Evolutionary conservation across 2,113 vertebrate species (phyloP), one percentile per base, ranked within the genome.

Genomic region (Sylvicapra grimmia): DNA sequence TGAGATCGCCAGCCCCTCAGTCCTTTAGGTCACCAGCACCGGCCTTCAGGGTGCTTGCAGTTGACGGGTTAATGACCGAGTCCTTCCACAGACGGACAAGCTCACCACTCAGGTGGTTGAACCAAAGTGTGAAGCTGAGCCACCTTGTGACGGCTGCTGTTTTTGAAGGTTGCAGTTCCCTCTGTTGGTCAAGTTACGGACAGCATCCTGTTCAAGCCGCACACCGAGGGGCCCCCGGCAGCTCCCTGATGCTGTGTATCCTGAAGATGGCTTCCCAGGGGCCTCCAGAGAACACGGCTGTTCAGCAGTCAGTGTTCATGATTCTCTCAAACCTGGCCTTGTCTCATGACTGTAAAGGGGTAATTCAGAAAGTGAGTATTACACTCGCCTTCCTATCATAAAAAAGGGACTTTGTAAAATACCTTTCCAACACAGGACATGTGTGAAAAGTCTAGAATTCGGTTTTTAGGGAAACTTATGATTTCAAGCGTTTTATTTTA

Each of bases 291-390:
- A 99, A 98, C 98, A 97, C 97, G 95, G 63, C 97, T 6, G 86
- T 99, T 92, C 99, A 99, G 98, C 99, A 98, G 53, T 98, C 99
- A 29, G 98, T 99, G 51, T 99, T 99, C 96, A 98, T 98, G 97
- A 98, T 99, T 54, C 98, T 99, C 83, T 98, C 99, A 31, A 99
- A 99, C 98, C 98, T 99, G 61, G 99, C 99, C 77, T 96, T 99
- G 88, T 99, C 99, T 93, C 99, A 99, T 51, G 99, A 99, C 98
- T 99, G 99, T 96, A 99, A 98, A 98, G 98, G 99, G 36, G 58
- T 99, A 88, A 98, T 99, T 98, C 99, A 99, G 84, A 99, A 99
- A 99, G 99, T 99, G 98, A 96, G 98, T 72, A 87, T 63, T 25
- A 44, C 5, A 4, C 2, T 29, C 8, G 58, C 29, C 79, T 86